A percentile compares a stretch with the other conserved stretches of the same genome.
Evolutionary conservation across 1,140 invertebrate genomes (phyloP).

Genomic region (Conus ventricosus): DNA sequence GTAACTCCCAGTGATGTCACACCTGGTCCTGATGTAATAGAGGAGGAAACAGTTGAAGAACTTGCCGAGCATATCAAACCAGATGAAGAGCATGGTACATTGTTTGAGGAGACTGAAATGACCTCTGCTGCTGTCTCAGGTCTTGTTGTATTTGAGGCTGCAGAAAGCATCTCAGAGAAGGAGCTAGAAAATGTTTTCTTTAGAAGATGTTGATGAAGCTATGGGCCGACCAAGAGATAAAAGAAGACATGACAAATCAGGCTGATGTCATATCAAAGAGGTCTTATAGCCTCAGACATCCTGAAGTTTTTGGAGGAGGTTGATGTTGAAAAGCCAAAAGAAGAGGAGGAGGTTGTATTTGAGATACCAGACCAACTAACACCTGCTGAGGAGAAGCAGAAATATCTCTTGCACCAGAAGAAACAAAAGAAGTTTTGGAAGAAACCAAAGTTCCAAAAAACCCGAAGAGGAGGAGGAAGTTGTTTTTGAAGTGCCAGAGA

Average conservation of each 20-base stretch:
- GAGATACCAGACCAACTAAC: slow-evolving; percentile 16
- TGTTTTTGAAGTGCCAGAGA: slow-evolving; percentile 18
- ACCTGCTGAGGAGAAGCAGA: slow-evolving; percentile 40
- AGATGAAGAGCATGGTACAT: neutral
- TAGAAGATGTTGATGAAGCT: slow-evolving; percentile 30
- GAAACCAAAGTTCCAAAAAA: slow-evolving; percentile 36
- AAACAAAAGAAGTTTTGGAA: slow-evolving; percentile 40
- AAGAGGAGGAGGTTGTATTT: slow-evolving; percentile 43
- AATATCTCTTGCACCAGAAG: slow-evolving; percentile 17
- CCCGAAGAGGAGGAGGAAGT: slow-evolving; percentile 31
- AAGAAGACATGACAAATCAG: slow-evolving; percentile 1
- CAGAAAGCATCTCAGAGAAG: slow-evolving; percentile 45
- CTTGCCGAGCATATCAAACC: slow-evolving; percentile 9
- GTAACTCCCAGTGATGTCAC: slow-evolving; percentile 11
- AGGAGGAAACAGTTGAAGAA: slow-evolving; percentile 42
- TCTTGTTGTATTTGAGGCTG: slow-evolving; percentile 18
- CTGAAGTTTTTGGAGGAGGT: neutral
- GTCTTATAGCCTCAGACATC: slow-evolving; percentile 23
- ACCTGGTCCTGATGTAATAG: neutral
- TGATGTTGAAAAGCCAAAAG: slow-evolving; percentile 38
- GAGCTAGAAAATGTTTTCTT: slow-evolving; percentile 17
- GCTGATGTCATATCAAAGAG: slow-evolving; percentile 36
- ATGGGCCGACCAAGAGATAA: slow-evolving; percentile 8
- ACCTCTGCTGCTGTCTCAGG: neutral
- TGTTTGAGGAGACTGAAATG: neutral